Percentiles rank a stretch among this genome's conserved stretches.
phyloP scores from a whole-genome alignment of 2,113 vertebrate species.

The Petaurus breviceps region DNA sequence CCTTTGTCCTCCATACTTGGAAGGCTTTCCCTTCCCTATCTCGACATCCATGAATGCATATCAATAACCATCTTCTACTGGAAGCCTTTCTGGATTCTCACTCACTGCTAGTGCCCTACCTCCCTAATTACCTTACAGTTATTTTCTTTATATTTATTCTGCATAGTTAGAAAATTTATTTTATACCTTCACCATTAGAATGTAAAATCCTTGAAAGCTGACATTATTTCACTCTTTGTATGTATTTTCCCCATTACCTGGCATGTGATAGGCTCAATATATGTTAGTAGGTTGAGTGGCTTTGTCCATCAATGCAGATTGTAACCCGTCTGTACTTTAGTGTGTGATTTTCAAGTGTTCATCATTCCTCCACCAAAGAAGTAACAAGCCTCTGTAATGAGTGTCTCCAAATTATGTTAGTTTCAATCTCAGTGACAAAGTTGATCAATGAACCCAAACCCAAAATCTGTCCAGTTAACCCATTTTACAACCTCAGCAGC shows the following conservation, averaged over 20 bases:
- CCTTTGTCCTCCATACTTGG: not conserved
- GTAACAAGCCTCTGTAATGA: not conserved
- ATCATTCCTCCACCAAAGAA: not conserved
- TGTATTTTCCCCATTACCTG: not conserved
- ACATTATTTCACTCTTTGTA: not conserved
- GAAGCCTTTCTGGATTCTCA: not conserved
- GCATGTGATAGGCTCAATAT: not conserved
- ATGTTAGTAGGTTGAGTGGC: not conserved
- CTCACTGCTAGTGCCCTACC: not conserved
- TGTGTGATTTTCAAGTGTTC: not conserved
- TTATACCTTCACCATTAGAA: not conserved
- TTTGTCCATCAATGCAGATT: not conserved
- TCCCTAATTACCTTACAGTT: not conserved
- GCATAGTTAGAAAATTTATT: not conserved
- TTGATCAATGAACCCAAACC: not conserved
- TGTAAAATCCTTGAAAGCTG: not conserved
- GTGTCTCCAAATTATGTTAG: not conserved
- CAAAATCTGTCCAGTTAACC: not conserved
- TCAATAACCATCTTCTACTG: not conserved
- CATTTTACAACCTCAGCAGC: not conserved
- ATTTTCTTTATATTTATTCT: not conserved
- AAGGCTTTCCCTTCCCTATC: not conserved
- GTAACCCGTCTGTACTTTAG: not conserved
- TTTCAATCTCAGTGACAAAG: not conserved
- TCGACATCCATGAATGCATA: not conserved